Evolutionary conservation across 92 coral and sea anemone species (phyloP), one percentile per base, ranked within the genome.

Genomic region (Porites divaricata): DNA sequence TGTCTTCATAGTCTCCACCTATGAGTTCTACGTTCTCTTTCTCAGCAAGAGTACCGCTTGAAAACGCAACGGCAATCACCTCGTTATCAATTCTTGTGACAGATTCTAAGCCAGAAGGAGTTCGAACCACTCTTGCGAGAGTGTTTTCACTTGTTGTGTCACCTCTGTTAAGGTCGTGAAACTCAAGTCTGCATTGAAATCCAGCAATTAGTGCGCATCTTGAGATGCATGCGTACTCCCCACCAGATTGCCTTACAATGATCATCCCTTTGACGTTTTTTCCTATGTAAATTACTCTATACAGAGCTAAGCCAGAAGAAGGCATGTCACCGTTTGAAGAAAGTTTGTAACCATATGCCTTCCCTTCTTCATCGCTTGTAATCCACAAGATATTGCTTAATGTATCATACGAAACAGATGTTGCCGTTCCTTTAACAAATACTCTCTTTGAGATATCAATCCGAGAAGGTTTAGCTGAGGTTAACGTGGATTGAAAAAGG

Each of bases 1-100:
- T 85, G 90, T 95, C 98, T 81, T 95, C 98, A 76, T 88, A 86
- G 58, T 95, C 98, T 5, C 95, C 98, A 1, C 91, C 96, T 8
- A 86, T 62, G 20, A 74, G 80, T 52, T 90, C 92, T 20, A 95
- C 73, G 3, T 86, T 84, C 50, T 89, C 94, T 81, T 90, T 95
- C 69, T 90, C 96, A 22, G 93, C 80, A 50, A 92, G 78, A 20
- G 95, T 87, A 5, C 88, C 98, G 75, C 98, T 92, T 4, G 98
- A 95, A 45, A 95, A 95, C 19, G 88, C 95, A 51, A 90, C 72
- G 0, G 87, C 92, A 45, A 95, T 71, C 4, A 72, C 83, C 26
- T 88, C 94, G 23, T 90, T 80, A 62, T 73, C 93, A 28, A 90
- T 90, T 19, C 76, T 78, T 58, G 87, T 87, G 9, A 95, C 91